Base-by-base conservation (phyloP, 1,140 invertebrate genomes). In the Anoplolepis gracilipes region DNA sequence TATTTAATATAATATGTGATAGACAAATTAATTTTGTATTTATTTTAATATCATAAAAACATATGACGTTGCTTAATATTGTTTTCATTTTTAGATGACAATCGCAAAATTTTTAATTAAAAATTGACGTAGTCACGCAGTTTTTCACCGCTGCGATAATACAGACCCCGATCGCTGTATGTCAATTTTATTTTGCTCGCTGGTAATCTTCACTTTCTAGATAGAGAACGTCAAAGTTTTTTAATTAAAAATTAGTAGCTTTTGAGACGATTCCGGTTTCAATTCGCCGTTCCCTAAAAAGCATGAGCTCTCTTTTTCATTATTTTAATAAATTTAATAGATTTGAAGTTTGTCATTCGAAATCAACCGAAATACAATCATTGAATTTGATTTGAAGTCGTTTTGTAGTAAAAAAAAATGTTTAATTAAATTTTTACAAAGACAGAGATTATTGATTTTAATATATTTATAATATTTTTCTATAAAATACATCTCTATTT, bases 231-330 rank as follows among this genome's bases (percentile, higher is more conserved):
- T 76, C 46, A 22, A 84, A 84, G 59, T 77, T 84, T 77, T 84
- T 84, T 84, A 84, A 84, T 84, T 84, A 77, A 77, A 84, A 84
- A 77, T 84, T 77, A 75, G 59, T 77, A 55, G 16, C 28, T 42
- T 65, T 75, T 77, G 57, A 64, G 16, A n/a, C 13, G 62, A 25
- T 36, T 30, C 42, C 57, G 16, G n/a, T n/a, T n/a, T 62, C 28
- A 57, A 73, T 62, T 53, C 28, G n/a, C n/a, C 42, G 28, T 49
- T 84, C 57, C 10, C 16, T n/a, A 22, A 82, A 81, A 72, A 82
- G 36, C 39, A 16, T 28, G 55, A 8, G 25, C 11, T 72, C 53
- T 19, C 36, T 72, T 42, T 73, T 73, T 36, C n/a, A 46, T 55
- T 22, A 11, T 13, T 36, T 4, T 22, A 11, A 25, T n/a, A n/a